Percentiles rank a stretch among this genome's conserved stretches.
Conservation (phyloP, 2,797 vertebrate species). For the Bradypodion pumilum region DNA sequence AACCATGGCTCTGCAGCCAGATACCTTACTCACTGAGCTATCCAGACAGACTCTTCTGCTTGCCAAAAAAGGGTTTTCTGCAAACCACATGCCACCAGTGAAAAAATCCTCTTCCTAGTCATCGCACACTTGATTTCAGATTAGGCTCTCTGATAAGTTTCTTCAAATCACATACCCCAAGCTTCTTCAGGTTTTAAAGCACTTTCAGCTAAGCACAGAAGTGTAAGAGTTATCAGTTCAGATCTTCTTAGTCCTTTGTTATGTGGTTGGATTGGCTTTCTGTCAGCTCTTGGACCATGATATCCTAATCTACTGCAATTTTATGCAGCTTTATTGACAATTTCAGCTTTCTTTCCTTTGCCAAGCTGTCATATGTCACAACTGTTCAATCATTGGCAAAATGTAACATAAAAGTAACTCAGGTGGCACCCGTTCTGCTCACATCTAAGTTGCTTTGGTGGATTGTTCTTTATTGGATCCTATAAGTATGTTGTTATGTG, state of each 20-base stretch:
- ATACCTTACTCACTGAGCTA: too few relatives aligned
- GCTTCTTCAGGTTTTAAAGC: not conserved
- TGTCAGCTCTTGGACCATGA: not conserved
- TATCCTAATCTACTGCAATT: not conserved
- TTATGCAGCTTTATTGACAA: not conserved
- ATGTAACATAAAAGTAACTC: too few relatives aligned
- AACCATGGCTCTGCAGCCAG: too few relatives aligned
- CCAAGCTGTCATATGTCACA: too few relatives aligned
- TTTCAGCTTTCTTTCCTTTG: not conserved
- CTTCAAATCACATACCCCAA: not conserved
- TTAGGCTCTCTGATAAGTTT: not conserved
- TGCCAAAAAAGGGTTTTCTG: not conserved
- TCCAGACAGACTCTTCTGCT: too few relatives aligned
- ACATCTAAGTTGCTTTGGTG: too few relatives aligned
- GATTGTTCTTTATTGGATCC: too few relatives aligned
- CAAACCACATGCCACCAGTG: not conserved
- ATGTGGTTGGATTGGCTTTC: not conserved
- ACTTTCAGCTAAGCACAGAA: not conserved
- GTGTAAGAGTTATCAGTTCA: not conserved
- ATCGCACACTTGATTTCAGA: not conserved
- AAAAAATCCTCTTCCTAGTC: not conserved
- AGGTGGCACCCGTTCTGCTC: too few relatives aligned
- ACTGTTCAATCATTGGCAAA: too few relatives aligned
- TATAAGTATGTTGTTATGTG: too few relatives aligned
- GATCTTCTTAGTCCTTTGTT: not conserved